Conservation (phyloP, 2,888 invertebrate genomes). For the Nomada goodeniana region DNA sequence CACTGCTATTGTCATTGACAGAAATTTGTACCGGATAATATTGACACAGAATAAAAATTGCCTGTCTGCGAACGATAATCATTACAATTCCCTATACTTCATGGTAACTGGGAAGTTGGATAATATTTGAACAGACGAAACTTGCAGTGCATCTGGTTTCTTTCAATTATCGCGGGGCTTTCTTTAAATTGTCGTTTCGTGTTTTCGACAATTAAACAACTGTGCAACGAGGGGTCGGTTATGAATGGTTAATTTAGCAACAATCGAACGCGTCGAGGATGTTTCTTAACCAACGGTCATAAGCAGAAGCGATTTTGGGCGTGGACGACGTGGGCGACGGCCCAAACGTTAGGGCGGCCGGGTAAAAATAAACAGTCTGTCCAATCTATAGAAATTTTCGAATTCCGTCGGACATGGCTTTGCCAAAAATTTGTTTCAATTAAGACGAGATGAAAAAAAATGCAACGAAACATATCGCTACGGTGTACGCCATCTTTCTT, state of each 20-base stretch:
- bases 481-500: too few relatives aligned
- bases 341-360: constrained; percentile 27
- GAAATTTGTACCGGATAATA: not conserved
- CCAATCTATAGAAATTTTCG: constrained; percentile 23
- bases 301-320: constrained; percentile 26
- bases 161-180: too few relatives aligned
- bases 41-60: not conserved
- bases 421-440: too few relatives aligned
- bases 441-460: too few relatives aligned
- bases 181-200: not conserved
- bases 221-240: too few relatives aligned
- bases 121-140: too few relatives aligned
- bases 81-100: not conserved
- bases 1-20: not conserved
- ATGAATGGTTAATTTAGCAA: constrained; percentile 15
- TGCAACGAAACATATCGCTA: too few relatives aligned
- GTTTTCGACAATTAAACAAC: constrained; percentile 12
- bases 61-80: not conserved
- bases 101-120: not conserved
- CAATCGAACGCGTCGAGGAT: not conserved
- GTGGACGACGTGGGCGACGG: constrained; percentile 37
- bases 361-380: constrained; percentile 46
- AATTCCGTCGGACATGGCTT: too few relatives aligned
- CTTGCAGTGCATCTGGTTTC: too few relatives aligned
- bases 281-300: not conserved